Base-by-base conservation (phyloP, 2,888 invertebrate genomes). In the Aradus depressus region DNA sequence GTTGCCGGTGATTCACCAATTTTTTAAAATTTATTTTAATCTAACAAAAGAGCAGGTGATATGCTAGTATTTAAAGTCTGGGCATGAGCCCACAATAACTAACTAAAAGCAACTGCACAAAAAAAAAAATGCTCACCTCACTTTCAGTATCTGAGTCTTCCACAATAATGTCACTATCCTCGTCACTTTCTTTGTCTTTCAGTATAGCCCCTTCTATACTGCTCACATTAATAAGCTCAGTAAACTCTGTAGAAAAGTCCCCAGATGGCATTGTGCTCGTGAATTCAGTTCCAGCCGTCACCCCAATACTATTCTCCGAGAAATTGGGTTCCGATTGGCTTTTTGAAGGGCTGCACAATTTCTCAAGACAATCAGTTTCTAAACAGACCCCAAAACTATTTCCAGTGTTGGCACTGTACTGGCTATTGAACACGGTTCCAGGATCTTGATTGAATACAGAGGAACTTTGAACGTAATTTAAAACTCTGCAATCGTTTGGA, bases 121-220 rank as follows among this genome's bases (percentile, higher is more conserved):
- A 44, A 44, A 42, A 19, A 28, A 4, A 18, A 25, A 43, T 26
- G 31, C 48, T 32, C 50, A 58, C 58, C 45, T 55, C 58, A 51
- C 58, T 58, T 42, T 58, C 58, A 25, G 56, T 56, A 44, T 56
- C 58, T 8, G 58, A 56, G 26, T 58, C 58, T 44, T 58, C 58
- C n/a, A 58, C 58, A 47, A 58, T 54, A 14, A 58, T 58, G 21
- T 58, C 55, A 42, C 58, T 58, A 26, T 58, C 58, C 18, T 58
- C 58, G 18, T 45, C 44, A 45, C 23, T 37, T 10, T 45, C 51
- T 19, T 26, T 34, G n/a, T 45, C 44, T 35, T 45, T 37, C 12
- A 51, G 25, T 22, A 47, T 28, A 18, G 26, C 19, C 18, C n/a
- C 26, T 5, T 38, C 31, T 16, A 18, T 38, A 22, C 12, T 38